Evolutionary conservation across 2,113 vertebrate species (phyloP), one percentile per base, ranked within the genome.

Genomic region (Podocnemis expansa): DNA sequence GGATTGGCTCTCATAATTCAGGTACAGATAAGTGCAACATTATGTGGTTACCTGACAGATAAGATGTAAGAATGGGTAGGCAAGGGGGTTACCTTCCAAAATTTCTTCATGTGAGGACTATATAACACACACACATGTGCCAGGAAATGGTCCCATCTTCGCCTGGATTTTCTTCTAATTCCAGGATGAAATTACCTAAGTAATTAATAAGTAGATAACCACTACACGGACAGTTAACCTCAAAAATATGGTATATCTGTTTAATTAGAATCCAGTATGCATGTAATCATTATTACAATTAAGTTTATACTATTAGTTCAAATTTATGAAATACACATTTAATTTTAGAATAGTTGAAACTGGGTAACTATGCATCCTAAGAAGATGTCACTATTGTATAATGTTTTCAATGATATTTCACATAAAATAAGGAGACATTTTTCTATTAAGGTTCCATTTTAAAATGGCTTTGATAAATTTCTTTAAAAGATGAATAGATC

Each of bases 1-100:
- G 89, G 87, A 87, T 95, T 85, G 79, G 43, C 79, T 81, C 87
- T 89, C 96, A 41, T 85, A 94, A n/a, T 85, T 73, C 3, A 91
- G 85, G 31, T 27, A 38, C 54, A 78, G 93, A 79, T 54, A 12
- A 81, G 29, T 89, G 8, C 6, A 87, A 79, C 52, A 45, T 41
- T 1, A 60, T 41, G 89, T 90, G 0, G 31, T 85, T 83, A 79
- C 58, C 51, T 29, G 82, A 11, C 6, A 21, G 10, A 88, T 89
- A 54, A 88, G 94, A 80, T 49, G 78, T 38, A 6, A 29, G 7
- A 41, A 43, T 75, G 63, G 49, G 58, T 88, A 90, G 79, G 12
- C 60, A 80, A 45, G 34, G 56, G 81, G 10, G 27, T 58, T 58
- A 58, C 31, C 58, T 60, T 60, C 58, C 58, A 90, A 63, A 2